These are phyloP conservation scores for Drosophila carrolli DNA, from an alignment of 1,140 invertebrate species.

Conservation along the genomic window DNA sequence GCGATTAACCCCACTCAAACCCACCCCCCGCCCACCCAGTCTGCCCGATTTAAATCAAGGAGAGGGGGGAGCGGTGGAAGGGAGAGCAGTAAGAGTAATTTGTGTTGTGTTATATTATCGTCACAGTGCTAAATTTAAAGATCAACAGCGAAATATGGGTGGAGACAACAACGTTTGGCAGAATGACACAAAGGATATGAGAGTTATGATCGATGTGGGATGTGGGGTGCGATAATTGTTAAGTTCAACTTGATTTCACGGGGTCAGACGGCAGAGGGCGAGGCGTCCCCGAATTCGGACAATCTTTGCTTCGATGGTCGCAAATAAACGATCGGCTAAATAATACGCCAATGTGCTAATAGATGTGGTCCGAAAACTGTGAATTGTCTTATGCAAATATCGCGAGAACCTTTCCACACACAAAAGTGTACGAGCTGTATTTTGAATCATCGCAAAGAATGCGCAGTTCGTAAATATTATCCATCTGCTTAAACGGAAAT, in stretches of 20 bases:
- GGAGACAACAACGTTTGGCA: conserved; percentile 14
- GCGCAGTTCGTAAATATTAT: conserved; percentile 29
- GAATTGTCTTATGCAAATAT: conserved; percentile 49
- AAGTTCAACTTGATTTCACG: conserved; percentile 22
- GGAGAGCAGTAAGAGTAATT: conserved; percentile 14
- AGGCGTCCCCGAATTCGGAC: conserved; percentile 1
- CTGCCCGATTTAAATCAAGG: conserved; percentile 6
- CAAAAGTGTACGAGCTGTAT: background rate
- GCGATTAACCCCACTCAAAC: conserved; percentile 8
- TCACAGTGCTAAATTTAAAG: conserved; percentile 47
- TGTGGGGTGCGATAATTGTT: conserved; percentile 9
- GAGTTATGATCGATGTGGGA: conserved; percentile 5
- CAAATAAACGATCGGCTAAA: conserved; percentile 30
- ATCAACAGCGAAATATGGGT: conserved; percentile 34
- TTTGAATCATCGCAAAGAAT: conserved; percentile 37
- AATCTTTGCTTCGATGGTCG: conserved; percentile 7
- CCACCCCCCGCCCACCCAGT: background rate
- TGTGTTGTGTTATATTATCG: conserved; percentile 16
- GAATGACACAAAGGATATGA: conserved; percentile 27
- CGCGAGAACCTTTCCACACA: conserved; percentile 29
- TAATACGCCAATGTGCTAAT: conserved; percentile 48
- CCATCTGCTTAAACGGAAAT: conserved; percentile 21
- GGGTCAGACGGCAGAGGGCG: conserved; percentile 19
- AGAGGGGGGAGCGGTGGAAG: background rate
- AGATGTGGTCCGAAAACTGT: conserved; percentile 42